Conservation (phyloP, 2,113 vertebrate genomes). For the Sander lucioperca region DNA sequence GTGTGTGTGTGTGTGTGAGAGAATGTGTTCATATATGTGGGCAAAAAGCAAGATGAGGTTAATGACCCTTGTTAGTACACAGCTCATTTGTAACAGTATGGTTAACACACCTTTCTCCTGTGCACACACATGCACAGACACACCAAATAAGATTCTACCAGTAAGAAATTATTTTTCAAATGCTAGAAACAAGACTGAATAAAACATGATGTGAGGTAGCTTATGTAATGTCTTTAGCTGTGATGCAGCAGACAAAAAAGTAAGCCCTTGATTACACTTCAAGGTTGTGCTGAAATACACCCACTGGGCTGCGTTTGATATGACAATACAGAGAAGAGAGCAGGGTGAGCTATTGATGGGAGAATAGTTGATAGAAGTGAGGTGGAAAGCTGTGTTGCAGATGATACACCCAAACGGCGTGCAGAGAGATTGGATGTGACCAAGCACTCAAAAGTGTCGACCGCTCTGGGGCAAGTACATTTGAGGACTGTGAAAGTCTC, state of each 20-base stretch:
- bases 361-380: slow-evolving; percentile 22
- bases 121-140: neutral
- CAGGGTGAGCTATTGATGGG: slow-evolving; percentile 32
- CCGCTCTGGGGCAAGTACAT: neutral
- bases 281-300: slow-evolving; percentile 55
- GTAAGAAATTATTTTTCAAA: slow-evolving; percentile 17
- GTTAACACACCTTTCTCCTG: slow-evolving; percentile 30
- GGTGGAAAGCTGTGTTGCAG: slow-evolving; percentile 12
- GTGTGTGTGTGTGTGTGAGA: slow-evolving; percentile 9
- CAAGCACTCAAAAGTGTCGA: slow-evolving; percentile 30
- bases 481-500: neutral
- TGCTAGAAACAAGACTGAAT: slow-evolving; percentile 2
- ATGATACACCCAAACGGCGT: slow-evolving; percentile 20
- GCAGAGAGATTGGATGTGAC: slow-evolving; percentile 38
- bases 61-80: slow-evolving; percentile 60
- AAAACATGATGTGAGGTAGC: slow-evolving; percentile 38
- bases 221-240: slow-evolving; percentile 46
- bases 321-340: slow-evolving; percentile 29
- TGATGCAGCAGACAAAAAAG: slow-evolving; percentile 52
- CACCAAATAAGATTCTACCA: slow-evolving; percentile 6
- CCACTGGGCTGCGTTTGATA: slow-evolving; percentile 49
- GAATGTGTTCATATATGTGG: slow-evolving; percentile 15
- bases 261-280: slow-evolving; percentile 53
- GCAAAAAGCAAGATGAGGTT: slow-evolving; percentile 52
- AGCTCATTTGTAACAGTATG: slow-evolving; percentile 54